A percentile compares a stretch with the other conserved stretches of the same genome.
phyloP scores from a whole-genome alignment of 2,888 invertebrate genomes.

The Ennomos fuscantarius region DNA sequence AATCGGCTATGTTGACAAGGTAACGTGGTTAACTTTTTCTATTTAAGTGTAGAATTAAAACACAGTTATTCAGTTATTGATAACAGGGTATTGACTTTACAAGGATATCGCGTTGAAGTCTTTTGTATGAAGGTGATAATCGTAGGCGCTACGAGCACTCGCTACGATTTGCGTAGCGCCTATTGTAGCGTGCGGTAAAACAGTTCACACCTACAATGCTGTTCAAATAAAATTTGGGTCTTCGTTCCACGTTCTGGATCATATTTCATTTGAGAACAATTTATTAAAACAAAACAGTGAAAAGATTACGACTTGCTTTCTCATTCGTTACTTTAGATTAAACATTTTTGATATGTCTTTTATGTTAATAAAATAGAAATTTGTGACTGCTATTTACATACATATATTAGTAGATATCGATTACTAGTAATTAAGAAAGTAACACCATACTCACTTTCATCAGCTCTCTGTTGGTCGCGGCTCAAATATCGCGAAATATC shows the following conservation, averaged over 20 bases:
- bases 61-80: not conserved
- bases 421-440: constrained; percentile 35
- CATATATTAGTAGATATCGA: constrained; percentile 32
- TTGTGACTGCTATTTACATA: constrained; percentile 20
- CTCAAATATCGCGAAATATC: constrained; percentile 8
- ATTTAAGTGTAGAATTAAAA: not conserved
- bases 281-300: no score
- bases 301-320: no score
- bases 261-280: no score
- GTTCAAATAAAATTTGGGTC: no score
- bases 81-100: constrained; percentile 5
- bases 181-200: constrained; percentile 11
- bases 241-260: no score
- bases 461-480: constrained; percentile 13
- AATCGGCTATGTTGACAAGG: constrained; percentile 63
- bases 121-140: constrained; percentile 45
- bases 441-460: constrained; percentile 29
- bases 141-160: constrained; percentile 52
- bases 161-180: constrained; percentile 24
- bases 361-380: constrained; percentile 20
- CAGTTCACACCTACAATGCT: no score
- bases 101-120: constrained; percentile 49
- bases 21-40: constrained; percentile 41
- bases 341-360: constrained; percentile 5
- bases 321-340: not conserved